phyloP scores from a whole-genome alignment of 2,888 invertebrate genomes.

The Rhopalosiphum nymphaeae region DNA sequence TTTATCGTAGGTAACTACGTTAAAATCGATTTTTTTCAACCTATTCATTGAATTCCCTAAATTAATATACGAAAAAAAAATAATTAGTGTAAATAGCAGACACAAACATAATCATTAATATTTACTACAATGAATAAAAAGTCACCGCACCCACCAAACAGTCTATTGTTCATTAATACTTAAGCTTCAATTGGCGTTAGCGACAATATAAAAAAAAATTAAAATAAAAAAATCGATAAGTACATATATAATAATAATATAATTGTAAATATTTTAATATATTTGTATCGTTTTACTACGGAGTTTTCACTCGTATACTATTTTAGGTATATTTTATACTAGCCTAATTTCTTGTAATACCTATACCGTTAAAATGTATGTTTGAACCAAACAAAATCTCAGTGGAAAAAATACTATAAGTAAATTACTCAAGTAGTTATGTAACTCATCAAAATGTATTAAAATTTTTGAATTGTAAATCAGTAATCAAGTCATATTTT shows the following conservation, averaged over 20 bases:
- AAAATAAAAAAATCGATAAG: too few relatives aligned
- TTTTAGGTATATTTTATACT: too few relatives aligned
- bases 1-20: neutral
- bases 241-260: neutral
- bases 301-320: neutral
- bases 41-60: neutral
- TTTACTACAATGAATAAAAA: neutral
- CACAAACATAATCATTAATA: neutral
- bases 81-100: neutral
- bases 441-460: neutral
- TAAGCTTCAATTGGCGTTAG: too few relatives aligned
- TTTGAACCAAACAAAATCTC: neutral
- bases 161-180: neutral
- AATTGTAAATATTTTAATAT: neutral
- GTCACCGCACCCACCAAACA: neutral
- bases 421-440: neutral
- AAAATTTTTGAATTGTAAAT: neutral
- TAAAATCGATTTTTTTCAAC: neutral
- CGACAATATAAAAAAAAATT: too few relatives aligned
- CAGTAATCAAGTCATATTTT: neutral
- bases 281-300: neutral
- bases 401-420: neutral
- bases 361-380: neutral
- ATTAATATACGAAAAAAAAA: neutral
- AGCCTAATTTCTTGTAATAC: neutral